phyloP scores from a whole-genome alignment of 2,113 vertebrate genomes.

The Potamarius usumacintae region DNA sequence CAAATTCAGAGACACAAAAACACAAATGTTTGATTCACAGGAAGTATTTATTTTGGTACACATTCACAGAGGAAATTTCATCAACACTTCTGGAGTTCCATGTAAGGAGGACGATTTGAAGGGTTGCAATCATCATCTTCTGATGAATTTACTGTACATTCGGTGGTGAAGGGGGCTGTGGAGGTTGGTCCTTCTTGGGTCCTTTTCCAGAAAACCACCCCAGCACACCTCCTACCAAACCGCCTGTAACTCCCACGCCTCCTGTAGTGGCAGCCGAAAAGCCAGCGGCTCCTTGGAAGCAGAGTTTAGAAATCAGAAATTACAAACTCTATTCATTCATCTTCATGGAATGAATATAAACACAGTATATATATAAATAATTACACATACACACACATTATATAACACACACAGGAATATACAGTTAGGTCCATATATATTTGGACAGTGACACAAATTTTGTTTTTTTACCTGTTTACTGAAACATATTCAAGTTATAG shows the following conservation, averaged over 20 bases:
- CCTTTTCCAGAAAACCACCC: conserved; percentile 12
- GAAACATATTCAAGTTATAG: too few relatives aligned
- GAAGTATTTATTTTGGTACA: not conserved
- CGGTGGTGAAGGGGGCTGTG: not conserved
- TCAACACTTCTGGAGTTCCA: not conserved
- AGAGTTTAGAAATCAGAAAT: not conserved
- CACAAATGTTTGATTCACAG: not conserved
- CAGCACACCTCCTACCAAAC: not conserved
- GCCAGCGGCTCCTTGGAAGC: conserved; percentile 18
- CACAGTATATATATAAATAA: too few relatives aligned
- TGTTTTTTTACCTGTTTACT: too few relatives aligned
- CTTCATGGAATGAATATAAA: too few relatives aligned
- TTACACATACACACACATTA: too few relatives aligned
- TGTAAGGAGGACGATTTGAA: not conserved
- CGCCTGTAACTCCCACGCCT: not conserved
- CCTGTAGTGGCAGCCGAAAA: not conserved
- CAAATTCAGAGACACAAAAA: not conserved
- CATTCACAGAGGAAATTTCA: not conserved
- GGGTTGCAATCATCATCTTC: not conserved
- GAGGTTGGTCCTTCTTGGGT: too few relatives aligned
- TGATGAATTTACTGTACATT: not conserved
- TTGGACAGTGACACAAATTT: too few relatives aligned
- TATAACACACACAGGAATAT: too few relatives aligned
- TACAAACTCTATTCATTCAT: not conserved
- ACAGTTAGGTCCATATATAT: too few relatives aligned